Evolutionary conservation across 2,888 invertebrate species (phyloP), one percentile per base, ranked within the genome.

Genomic region (Scaptomyza cyrtandrae): DNA sequence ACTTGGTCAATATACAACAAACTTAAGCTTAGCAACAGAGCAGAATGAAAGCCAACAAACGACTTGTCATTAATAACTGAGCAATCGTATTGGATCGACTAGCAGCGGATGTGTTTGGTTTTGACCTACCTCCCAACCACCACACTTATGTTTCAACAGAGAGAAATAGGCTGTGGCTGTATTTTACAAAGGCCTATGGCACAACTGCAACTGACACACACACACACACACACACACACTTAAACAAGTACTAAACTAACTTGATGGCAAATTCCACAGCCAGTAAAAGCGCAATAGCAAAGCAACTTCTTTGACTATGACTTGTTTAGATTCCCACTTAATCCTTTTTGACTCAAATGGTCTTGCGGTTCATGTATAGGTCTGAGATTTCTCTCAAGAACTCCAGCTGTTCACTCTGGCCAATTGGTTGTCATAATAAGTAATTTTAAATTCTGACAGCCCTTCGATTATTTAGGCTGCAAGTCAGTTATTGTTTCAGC

Each of bases 11-110:
- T 81, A 65, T 43, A 61, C 55, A 69, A 52, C 49, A 61, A 13
- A 27, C 55, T 67, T 33, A 16, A 16, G 16, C 13, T 13, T 3
- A 2, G 5, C 2, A 3, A 13, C 14, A 14, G 27, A 27, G 44
- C 7, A 16, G 29, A 39, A 13, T 24, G 35, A 29, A 19, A 16
- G 24, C 35, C 68, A 72, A 72, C 63, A 83, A 80, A 88, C 77
- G 82, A 76, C 65, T 70, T 77, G 78, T 68, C 82, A 83, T 83
- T 83, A 88, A 83, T 83, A 83, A 83, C 89, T 69, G 55, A 71
- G 68, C 74, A 88, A 72, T 84, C 77, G 84, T 68, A 86, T 80
- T 54, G 69, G 58, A 61, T 68, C 64, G 58, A 35, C 58, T 66
- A 0, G 37, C n/a, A 14, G 67, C 63, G 66, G 52, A 43, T 33